phyloP scores from a whole-genome alignment of 2,113 vertebrate genomes.

The Alethe castanea region DNA sequence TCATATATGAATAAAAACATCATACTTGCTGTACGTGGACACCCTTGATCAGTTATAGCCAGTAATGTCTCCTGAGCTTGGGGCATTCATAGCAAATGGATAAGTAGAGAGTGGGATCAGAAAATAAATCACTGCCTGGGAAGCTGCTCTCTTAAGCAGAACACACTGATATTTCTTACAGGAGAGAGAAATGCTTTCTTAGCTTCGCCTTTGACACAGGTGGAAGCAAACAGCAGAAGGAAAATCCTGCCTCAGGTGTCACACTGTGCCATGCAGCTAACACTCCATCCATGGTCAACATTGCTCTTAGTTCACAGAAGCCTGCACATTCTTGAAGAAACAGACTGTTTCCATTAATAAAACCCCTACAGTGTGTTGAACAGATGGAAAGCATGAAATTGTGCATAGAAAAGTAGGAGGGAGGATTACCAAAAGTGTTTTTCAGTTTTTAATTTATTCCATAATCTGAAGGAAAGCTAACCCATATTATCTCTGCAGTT shows the following conservation, averaged over 20 bases:
- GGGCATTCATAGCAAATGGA: background rate
- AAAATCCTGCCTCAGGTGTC: background rate
- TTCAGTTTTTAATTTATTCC: background rate
- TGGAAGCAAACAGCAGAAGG: background rate
- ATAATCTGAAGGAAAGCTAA: background rate
- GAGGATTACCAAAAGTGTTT: background rate
- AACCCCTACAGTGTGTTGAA: background rate
- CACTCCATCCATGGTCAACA: background rate
- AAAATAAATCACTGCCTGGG: background rate
- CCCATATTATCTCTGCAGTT: background rate
- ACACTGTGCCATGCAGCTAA: accelerated
- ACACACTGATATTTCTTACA: background rate
- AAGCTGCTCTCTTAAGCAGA: background rate
- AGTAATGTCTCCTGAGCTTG: background rate
- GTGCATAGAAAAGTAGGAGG: background rate
- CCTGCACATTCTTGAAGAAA: background rate
- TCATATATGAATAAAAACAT: no score
- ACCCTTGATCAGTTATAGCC: background rate
- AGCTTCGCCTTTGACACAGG: background rate
- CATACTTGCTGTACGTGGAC: background rate
- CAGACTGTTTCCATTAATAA: background rate
- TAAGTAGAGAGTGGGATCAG: background rate
- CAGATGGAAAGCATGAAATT: background rate
- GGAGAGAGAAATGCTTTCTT: background rate
- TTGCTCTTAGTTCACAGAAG: background rate